A percentile compares a stretch with the other conserved stretches of the same genome.
Conservation (phyloP, 2,113 vertebrate species). For the human (Homo sapiens) region DNA sequence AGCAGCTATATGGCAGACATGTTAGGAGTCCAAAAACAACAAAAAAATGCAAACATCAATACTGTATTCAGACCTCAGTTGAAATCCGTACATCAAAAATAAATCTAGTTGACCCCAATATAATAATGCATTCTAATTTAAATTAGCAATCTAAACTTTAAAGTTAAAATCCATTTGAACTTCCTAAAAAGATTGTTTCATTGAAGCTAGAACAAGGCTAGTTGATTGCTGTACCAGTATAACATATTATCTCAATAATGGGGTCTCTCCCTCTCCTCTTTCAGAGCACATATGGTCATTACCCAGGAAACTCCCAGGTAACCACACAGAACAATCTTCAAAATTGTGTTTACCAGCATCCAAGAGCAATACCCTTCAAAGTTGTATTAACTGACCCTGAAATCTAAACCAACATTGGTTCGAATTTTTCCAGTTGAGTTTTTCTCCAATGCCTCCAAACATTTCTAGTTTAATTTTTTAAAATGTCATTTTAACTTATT, state of each 20-base stretch:
- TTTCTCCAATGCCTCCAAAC: background rate
- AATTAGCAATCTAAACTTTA: background rate
- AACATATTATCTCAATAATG: background rate
- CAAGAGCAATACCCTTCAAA: background rate
- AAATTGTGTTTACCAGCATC: background rate
- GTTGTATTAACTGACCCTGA: background rate
- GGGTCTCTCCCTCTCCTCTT: background rate
- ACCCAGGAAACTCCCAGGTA: background rate
- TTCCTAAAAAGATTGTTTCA: slow-evolving; percentile 19
- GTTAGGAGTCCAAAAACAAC: background rate
- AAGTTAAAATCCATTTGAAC: slow-evolving; percentile 29
- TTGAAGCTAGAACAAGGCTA: background rate
- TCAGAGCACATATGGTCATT: background rate
- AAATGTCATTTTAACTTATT: too few relatives aligned
- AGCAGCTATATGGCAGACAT: background rate
- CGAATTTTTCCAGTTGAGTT: background rate
- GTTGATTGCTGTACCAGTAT: background rate
- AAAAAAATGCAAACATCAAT: background rate
- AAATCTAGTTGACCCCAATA: background rate
- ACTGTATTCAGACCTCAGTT: background rate
- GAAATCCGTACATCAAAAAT: slow-evolving; percentile 6
- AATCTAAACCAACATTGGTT: background rate
- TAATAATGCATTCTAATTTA: slow-evolving; percentile 9
- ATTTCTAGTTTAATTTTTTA: background rate
- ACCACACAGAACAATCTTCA: background rate